Base-by-base conservation (phyloP, 2,888 invertebrate genomes). In the Xestia ashworthii region DNA sequence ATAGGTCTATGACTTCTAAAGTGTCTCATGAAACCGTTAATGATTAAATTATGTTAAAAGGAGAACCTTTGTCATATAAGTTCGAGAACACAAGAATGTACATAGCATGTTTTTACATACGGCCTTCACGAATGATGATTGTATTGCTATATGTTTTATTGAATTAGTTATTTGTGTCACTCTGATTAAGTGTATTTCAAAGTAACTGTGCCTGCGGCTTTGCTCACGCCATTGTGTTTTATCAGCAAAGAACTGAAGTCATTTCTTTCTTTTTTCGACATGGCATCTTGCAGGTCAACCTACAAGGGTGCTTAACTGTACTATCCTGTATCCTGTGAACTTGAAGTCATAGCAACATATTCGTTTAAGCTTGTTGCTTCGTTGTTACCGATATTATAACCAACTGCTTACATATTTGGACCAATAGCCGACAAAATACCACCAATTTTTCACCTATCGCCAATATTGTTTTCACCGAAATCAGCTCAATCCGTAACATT, bases 401-500 rank as follows among this genome's bases (percentile, higher is more conserved):
- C n/a, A n/a, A n/a, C 55, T n/a, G n/a, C 53, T 53, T 8, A 9
- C 53, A 53, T 53, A n/a, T 50, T 22, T 50, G 50, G 50, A 19
- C 9, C 8, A 9, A 9, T 50, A 19, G 16, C 55, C n/a, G 5
- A n/a, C 3, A 38, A 62, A 38, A 46, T 19, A 72, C 2, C 8
- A 22, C 9, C 5, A 5, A 60, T 5, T 70, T 80, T 50, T 44
- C n/a, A 16, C 11, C 3, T 50, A 44, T 9, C 12, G 8, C 22
- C 19, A 38, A 65, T 41, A 67, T 55, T 46, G 22, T 8, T 60
- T 46, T 38, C 46, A 19, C 19, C 76, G 14, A 67, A 82, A 41
- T 8, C 12, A 46, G n/a, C 8, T 53, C 46, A 76, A 82, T 67
- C 32, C 32, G 16, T 32, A 25, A 58, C 78, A 50, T 58, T 58